These are phyloP conservation scores for Diloba caeruleocephala DNA, from an alignment of 2,888 invertebrate genomes.

Conservation along the genomic window DNA sequence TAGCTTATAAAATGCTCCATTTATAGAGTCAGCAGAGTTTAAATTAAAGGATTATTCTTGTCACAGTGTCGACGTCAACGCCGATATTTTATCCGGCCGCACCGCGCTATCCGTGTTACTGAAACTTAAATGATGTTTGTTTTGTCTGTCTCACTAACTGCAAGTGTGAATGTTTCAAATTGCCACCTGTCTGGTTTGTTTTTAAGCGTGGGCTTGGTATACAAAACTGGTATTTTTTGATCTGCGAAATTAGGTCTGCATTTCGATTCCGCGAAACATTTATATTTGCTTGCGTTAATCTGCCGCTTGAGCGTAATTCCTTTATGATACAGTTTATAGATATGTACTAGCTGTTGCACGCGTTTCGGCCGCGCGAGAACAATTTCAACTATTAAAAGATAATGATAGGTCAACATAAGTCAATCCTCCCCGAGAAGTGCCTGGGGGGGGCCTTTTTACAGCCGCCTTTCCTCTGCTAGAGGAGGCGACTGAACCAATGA, in stretches of 20 bases:
- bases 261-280: slow-evolving; percentile 10
- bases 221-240: slow-evolving; percentile 4
- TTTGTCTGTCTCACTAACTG: slow-evolving; percentile 21
- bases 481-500: too few relatives aligned
- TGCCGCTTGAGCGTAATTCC: not conserved
- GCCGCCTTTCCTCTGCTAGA: too few relatives aligned
- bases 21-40: slow-evolving; percentile 35
- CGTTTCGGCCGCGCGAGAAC: too few relatives aligned
- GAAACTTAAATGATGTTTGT: slow-evolving; percentile 53
- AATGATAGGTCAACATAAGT: too few relatives aligned
- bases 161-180: slow-evolving; percentile 47
- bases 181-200: slow-evolving; percentile 24
- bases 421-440: too few relatives aligned
- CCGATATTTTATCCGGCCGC: slow-evolving; percentile 60
- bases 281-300: not conserved
- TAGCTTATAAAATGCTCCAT: slow-evolving; percentile 40
- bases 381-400: too few relatives aligned
- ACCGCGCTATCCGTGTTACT: slow-evolving; percentile 42
- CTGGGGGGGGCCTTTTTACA: too few relatives aligned
- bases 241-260: slow-evolving; percentile 16
- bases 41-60: slow-evolving; percentile 59
- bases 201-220: slow-evolving; percentile 12
- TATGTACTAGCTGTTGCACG: too few relatives aligned
- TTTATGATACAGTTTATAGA: not conserved
- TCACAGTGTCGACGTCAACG: slow-evolving; percentile 32